Conservation (phyloP, 2,113 vertebrate genomes). For the Bubo bubo region DNA sequence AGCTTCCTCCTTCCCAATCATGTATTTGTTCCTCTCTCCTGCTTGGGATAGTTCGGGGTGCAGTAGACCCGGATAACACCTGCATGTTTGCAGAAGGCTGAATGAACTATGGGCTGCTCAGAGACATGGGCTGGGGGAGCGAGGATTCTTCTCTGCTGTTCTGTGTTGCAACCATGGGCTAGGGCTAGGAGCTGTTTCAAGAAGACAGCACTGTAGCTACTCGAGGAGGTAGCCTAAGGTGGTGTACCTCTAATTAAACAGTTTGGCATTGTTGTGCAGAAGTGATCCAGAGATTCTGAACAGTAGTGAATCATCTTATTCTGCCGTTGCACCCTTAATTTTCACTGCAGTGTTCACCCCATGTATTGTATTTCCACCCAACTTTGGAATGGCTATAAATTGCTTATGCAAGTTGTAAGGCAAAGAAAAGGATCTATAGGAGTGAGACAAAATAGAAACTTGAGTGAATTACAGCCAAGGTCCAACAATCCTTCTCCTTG, state of each 20-base stretch:
- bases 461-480: background rate
- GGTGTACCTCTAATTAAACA: background rate
- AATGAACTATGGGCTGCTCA: background rate
- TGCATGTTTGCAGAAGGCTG: background rate
- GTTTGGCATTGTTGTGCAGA: background rate
- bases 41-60: background rate
- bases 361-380: background rate
- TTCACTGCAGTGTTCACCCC: background rate
- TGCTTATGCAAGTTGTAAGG: background rate
- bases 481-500: background rate
- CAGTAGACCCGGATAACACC: background rate
- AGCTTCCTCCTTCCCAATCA: background rate
- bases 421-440: background rate
- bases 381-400: background rate
- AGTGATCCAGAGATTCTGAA: background rate
- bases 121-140: background rate
- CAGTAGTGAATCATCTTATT: background rate
- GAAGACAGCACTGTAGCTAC: background rate
- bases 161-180: background rate
- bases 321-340: background rate
- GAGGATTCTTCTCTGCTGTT: background rate
- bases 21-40: background rate
- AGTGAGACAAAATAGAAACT: background rate
- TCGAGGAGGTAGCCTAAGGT: background rate
- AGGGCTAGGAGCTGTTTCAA: background rate